phyloP scores from a whole-genome alignment of 2,888 invertebrate genomes.

The Drosophila kokeensis region DNA sequence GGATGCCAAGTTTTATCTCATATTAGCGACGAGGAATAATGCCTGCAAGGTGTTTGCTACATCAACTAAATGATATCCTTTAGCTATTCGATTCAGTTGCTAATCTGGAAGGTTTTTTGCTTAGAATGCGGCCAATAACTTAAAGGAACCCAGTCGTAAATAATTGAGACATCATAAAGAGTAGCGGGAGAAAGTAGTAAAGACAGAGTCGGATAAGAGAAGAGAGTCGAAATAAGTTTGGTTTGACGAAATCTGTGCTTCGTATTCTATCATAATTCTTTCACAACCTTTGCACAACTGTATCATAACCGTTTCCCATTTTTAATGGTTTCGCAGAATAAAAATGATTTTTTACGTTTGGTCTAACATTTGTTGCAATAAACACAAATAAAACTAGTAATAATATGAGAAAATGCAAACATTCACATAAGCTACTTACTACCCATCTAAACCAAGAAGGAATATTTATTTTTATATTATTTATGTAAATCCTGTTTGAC shows the following conservation, averaged over 20 bases:
- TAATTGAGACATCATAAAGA: neutral
- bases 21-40: slow-evolving; percentile 55
- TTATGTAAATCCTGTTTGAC: neutral
- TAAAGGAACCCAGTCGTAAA: neutral
- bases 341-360: neutral
- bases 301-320: neutral
- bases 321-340: neutral
- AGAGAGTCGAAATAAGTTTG: too few relatives aligned
- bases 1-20: slow-evolving; percentile 31
- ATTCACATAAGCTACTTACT: neutral
- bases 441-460: neutral
- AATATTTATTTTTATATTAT: neutral
- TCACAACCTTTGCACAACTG: neutral
- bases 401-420: neutral
- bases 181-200: neutral
- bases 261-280: too few relatives aligned
- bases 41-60: slow-evolving; percentile 59
- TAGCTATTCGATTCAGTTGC: slow-evolving; percentile 15
- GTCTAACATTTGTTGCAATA: neutral
- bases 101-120: neutral
- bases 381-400: neutral
- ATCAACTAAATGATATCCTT: slow-evolving; percentile 33
- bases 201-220: neutral
- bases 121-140: neutral
- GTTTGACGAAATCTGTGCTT: too few relatives aligned